Base-by-base conservation (phyloP, 1,140 invertebrate species). In the Procambarus clarkii region DNA sequence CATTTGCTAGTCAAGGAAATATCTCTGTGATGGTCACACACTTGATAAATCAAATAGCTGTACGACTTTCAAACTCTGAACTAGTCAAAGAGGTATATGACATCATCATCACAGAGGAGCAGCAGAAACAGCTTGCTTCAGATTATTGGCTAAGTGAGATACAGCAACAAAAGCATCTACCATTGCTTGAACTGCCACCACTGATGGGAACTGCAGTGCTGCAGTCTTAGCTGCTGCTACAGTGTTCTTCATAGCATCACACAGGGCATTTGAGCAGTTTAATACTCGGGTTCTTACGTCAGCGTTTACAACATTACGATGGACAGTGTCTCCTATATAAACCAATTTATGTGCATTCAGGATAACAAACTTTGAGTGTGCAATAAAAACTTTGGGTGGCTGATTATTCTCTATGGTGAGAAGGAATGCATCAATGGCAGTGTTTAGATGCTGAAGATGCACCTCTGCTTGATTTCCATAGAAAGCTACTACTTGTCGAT, bases 311-410 rank as follows among this genome's bases (percentile, higher is more conserved):
- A 98, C 95, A 95, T 97, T 97, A 93, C 97, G 96, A 95, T 97
- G 97, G 60, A 99, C 97, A 8, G 97, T 98, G 95, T 99, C 98
- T 15, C 98, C 98, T 91, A 98, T 98, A 94, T 98, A 97, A 9
- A 99, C 97, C 93, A 99, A 95, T 94, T 98, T 97, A 94, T 99
- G 98, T 44, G 98, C 98, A 94, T 97, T 97, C 7, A 99, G 95
- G 34, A 99, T 97, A 3, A 99, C 98, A 94, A 98, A 98, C 94
- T 99, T 99, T 18, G 97, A 97, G 94, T 98, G 97, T 46, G 97
- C 97, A 24, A 99, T 96, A 94, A 99, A 98, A 85, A 98, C 97
- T 94, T 98, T 98, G 0, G 98, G 98, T 13, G 98, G 98, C 94
- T 98, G 97, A 94, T 98, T 98, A 94, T 97, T 97, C 93, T 98